Evolutionary conservation across 2,797 vertebrate species (phyloP).

Genomic region (Centropyge bicolor): DNA sequence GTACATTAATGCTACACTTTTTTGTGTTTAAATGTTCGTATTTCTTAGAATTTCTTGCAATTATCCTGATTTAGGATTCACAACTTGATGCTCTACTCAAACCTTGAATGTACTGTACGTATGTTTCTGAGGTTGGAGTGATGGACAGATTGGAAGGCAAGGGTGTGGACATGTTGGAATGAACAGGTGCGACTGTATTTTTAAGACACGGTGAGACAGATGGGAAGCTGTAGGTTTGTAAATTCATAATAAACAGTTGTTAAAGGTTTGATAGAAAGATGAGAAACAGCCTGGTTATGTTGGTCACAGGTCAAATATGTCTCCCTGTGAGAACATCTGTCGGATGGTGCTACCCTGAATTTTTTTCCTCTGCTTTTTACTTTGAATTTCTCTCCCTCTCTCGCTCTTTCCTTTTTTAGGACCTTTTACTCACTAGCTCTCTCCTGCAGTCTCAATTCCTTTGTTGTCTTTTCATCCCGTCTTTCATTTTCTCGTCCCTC

Average conservation of each 20-base stretch:
- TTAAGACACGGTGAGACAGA: conserved; percentile 57
- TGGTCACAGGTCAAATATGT: conserved; percentile 57
- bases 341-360: background rate
- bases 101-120: background rate
- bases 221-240: conserved; percentile 53
- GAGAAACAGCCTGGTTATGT: conserved; percentile 31
- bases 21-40: background rate
- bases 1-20: background rate
- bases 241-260: conserved; percentile 44
- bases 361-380: background rate
- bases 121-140: conserved; percentile 25
- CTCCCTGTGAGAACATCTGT: conserved; percentile 60
- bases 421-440: conserved; percentile 8
- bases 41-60: background rate
- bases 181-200: conserved; percentile 57
- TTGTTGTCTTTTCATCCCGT: conserved; percentile 14
- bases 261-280: conserved; percentile 49
- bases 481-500: background rate
- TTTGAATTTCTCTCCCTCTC: conserved; percentile 9
- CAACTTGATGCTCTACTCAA: background rate
- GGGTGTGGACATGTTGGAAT: conserved; percentile 21
- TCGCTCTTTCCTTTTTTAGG: background rate
- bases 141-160: conserved; percentile 45
- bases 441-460: background rate
- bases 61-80: background rate